Base-by-base conservation (phyloP, 2,797 vertebrate genomes). In the Eurystomus glaucurus region DNA sequence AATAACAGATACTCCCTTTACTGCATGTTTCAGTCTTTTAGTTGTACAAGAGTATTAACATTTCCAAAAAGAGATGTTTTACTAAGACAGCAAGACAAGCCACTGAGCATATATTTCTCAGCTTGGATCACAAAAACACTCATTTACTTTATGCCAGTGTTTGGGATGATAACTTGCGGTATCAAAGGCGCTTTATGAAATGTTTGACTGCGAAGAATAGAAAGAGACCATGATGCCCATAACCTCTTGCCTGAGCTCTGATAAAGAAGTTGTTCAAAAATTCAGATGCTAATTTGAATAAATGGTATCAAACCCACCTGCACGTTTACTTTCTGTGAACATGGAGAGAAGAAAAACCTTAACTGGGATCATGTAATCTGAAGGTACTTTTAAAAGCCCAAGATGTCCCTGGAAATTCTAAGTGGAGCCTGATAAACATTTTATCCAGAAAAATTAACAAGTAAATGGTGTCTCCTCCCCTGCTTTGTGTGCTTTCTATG, bases 231-330 rank as follows among this genome's bases (percentile, higher is more conserved):
- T 2, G 8, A 65, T 85, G 86, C 61, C 39, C 69, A 37, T 46
- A 60, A 39, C 61, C 41, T 88, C n/a, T 76, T 79, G 16, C 17
- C 17, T 4, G 7, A 92, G 75, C 60, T 88, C 35, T 46, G 64
- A 39, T 35, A 78, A 90, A 95, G 33, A 81, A 25, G 13, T 54
- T 45, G 31, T 21, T 86, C 31, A 84, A 92, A 95, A 90, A 62
- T 69, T 61, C 55, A 82, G 62, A 82, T 23, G 50, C 10, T 81
- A 31, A 51, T 92, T 90, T 72, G 58, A 76, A 84, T 54, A 76
- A 88, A 41, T 39, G 54, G 43, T 35, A 79, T 46, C n/a, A 64
- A 90, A 92, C 54, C 35, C 69, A 72, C 69, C 37, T 81, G 55
- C 58, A 35, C 17, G 6, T 41, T 90, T 79, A 26, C 28, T 86